Conservation (phyloP, 1,140 invertebrate genomes). For the Cydia amplana region DNA sequence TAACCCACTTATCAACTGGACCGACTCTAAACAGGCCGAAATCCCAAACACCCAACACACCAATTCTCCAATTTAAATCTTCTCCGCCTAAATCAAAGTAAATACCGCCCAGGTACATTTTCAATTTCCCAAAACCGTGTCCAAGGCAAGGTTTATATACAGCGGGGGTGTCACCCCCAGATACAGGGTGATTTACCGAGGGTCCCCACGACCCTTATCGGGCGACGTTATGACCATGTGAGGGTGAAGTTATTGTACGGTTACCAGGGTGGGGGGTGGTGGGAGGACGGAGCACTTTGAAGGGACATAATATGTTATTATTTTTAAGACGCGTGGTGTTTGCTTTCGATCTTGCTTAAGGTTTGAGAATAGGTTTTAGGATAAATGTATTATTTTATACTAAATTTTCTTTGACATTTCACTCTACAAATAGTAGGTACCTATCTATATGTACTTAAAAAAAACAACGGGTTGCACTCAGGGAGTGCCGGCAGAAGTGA, state of each 20-base stretch:
- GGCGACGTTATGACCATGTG: slow-evolving; percentile 76
- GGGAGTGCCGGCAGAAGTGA: no score
- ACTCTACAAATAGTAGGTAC: neutral
- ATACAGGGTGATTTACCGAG: slow-evolving; percentile 70
- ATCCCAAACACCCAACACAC: neutral
- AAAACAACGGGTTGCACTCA: no score
- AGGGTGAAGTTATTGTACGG: slow-evolving; percentile 70
- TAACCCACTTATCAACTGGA: neutral
- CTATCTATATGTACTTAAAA: neutral
- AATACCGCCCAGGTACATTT: slow-evolving; percentile 25
- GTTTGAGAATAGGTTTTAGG: slow-evolving; percentile 8
- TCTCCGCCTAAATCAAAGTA: neutral
- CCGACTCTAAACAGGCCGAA: neutral
- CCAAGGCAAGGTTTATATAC: slow-evolving; percentile 41
- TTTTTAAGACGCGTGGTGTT: slow-evolving; percentile 48
- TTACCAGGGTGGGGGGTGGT: slow-evolving; percentile 46
- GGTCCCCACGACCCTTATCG: slow-evolving; percentile 73
- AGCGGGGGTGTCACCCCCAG: slow-evolving; percentile 61
- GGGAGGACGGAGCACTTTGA: slow-evolving; percentile 55
- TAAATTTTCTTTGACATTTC: neutral
- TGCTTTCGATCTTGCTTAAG: slow-evolving; percentile 46
- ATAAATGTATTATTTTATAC: neutral
- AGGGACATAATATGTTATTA: slow-evolving; percentile 66
- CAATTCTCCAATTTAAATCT: neutral
- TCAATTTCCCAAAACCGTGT: slow-evolving; percentile 18